Conservation (phyloP, 2,113 vertebrate genomes). For the Seriola quinqueradiata region DNA sequence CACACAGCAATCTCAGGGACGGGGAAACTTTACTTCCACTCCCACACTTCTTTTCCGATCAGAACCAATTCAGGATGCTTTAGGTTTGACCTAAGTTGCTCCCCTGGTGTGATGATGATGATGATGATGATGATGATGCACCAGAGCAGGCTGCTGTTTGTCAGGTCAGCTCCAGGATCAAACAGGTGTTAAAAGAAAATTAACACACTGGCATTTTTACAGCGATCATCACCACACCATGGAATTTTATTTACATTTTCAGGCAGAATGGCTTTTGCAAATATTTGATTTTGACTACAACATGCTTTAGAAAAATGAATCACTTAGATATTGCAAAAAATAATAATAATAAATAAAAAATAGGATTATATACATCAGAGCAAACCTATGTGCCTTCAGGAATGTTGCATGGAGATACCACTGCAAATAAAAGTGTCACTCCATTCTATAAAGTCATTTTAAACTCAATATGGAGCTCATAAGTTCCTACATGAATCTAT, state of each 20-base stretch:
- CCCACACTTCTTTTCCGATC: not conserved
- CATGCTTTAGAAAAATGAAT: not conserved
- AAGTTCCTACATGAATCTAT: not conserved
- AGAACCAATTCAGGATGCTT: not conserved
- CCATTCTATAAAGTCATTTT: not conserved
- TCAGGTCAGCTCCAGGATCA: conserved; percentile 39
- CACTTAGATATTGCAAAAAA: not conserved
- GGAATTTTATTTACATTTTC: not conserved
- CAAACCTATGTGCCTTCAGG: not conserved
- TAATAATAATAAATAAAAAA: too few species aligned
- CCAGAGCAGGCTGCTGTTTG: conserved; percentile 2
- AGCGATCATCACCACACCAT: too few species aligned
- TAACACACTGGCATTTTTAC: not conserved
- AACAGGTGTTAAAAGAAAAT: conserved; percentile 56
- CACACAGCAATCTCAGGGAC: not conserved
- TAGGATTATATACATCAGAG: not conserved
- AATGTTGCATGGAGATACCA: not conserved
- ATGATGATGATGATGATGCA: not conserved
- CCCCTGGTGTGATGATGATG: not conserved
- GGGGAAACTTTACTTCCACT: not conserved
- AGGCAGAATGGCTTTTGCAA: not conserved
- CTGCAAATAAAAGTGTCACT: not conserved
- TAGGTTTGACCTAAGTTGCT: not conserved
- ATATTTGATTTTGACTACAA: not conserved
- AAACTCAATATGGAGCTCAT: not conserved